Evolutionary conservation across 2,113 vertebrate species (phyloP).

Genomic region (Neolamprologus variostigma): DNA sequence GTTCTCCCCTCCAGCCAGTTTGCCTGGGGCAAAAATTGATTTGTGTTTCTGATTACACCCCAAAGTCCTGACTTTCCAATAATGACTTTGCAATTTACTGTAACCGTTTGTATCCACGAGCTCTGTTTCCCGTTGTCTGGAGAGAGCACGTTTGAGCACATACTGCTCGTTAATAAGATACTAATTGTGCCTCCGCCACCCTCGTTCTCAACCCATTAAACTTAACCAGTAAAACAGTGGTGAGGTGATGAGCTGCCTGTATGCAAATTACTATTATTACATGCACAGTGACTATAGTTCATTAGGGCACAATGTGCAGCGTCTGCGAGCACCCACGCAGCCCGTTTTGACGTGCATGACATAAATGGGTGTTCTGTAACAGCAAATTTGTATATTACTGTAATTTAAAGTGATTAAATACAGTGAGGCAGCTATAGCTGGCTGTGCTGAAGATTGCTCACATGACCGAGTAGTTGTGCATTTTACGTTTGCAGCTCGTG

Average conservation of each 20-base stretch:
- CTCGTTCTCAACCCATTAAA: slow-evolving; percentile 23
- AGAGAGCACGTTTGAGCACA: neutral
- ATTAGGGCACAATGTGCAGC: slow-evolving; percentile 8
- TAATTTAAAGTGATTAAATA: neutral
- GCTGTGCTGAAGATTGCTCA: neutral
- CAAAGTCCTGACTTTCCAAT: neutral
- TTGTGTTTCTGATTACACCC: slow-evolving; percentile 5
- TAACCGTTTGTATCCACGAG: neutral
- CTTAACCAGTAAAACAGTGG: slow-evolving; percentile 29
- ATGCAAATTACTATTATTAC: slow-evolving; percentile 57
- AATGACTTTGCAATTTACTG: neutral
- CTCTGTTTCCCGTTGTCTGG: neutral
- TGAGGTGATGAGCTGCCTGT: slow-evolving; percentile 19
- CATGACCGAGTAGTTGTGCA: neutral
- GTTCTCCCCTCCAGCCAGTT: slow-evolving; percentile 15
- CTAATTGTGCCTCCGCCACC: slow-evolving; percentile 5
- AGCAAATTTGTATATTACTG: neutral
- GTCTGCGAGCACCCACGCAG: slow-evolving; percentile 1
- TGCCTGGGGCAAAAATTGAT: slow-evolving; percentile 15
- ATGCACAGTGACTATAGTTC: slow-evolving; percentile 35
- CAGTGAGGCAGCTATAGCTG: neutral
- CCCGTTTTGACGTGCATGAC: neutral
- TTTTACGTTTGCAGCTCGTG: neutral
- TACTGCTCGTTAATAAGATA: slow-evolving; percentile 2
- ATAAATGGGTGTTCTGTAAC: neutral